Percentiles rank a stretch among this genome's conserved stretches.
These are phyloP conservation scores for Caranx ignobilis DNA, from an alignment of 2,113 vertebrate species.

Conservation along the genomic window DNA sequence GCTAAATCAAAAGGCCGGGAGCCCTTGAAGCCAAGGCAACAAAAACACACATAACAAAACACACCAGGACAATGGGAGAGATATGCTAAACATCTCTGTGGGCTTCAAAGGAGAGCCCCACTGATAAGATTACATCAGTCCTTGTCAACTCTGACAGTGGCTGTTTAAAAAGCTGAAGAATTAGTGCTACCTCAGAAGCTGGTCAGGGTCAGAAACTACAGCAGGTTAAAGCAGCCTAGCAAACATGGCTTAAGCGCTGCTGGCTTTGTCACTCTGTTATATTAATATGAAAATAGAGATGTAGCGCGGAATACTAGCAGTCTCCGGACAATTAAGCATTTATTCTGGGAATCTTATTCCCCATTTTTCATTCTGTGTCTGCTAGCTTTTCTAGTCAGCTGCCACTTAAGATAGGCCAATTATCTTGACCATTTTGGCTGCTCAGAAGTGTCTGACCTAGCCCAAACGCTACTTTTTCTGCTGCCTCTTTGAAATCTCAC, in stretches of 20 bases:
- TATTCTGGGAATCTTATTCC: constrained; percentile 69
- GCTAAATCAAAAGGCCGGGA: constrained; percentile 70
- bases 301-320: constrained; percentile 31
- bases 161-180: constrained; percentile 45
- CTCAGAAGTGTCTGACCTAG: constrained; percentile 91
- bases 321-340: constrained; percentile 74
- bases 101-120: constrained; percentile 63
- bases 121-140: constrained; percentile 67
- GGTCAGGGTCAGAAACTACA: not conserved
- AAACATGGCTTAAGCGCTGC: constrained; percentile 9
- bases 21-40: constrained; percentile 67
- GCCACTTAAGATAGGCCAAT: constrained; percentile 91
- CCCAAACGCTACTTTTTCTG: constrained; percentile 90
- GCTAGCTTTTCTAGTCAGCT: constrained; percentile 87
- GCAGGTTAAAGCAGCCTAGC: constrained; percentile 20
- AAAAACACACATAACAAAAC: constrained; percentile 73
- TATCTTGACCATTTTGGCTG: constrained; percentile 89
- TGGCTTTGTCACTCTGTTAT: constrained; percentile 40
- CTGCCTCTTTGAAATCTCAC: constrained; percentile 92
- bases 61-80: constrained; percentile 60
- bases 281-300: constrained; percentile 52
- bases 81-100: constrained; percentile 71
- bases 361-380: constrained; percentile 62
- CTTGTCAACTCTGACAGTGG: constrained; percentile 53
- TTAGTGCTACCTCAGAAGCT: constrained; percentile 10